Conservation (phyloP, 2,797 vertebrate genomes). For the Muraenolepis orangiensis region DNA sequence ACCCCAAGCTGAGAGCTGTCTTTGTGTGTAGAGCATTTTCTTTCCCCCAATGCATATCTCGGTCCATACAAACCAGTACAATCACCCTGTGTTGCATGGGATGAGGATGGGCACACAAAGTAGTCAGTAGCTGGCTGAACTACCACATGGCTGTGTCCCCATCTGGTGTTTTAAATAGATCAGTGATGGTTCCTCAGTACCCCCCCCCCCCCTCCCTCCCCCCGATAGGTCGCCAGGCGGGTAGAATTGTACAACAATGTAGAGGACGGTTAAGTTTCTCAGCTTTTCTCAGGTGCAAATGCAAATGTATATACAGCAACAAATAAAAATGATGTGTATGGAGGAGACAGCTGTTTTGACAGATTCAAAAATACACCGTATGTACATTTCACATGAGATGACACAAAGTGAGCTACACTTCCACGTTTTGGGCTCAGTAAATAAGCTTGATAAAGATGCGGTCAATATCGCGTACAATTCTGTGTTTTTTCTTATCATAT, state of each 20-base stretch:
- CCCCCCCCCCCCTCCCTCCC: too few species aligned
- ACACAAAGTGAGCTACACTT: conserved; percentile 55
- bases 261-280: conserved; percentile 36
- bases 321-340: conserved; percentile 36
- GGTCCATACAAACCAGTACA: background rate
- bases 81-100: background rate
- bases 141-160: background rate
- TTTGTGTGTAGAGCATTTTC: background rate
- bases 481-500: conserved; percentile 46
- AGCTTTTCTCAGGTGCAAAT: conserved; percentile 49
- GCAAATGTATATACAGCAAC: conserved; percentile 27
- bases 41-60: background rate
- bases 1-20: background rate
- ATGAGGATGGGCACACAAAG: background rate
- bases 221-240: background rate
- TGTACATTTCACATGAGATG: conserved; percentile 58
- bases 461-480: conserved; percentile 64
- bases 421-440: conserved; percentile 68
- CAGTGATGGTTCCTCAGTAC: background rate
- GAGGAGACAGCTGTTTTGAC: conserved; percentile 48
- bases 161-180: conserved; percentile 3
- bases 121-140: background rate
- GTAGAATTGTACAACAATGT: conserved; percentile 38
- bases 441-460: conserved; percentile 73
- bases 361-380: conserved; percentile 57